A percentile compares a stretch with the other conserved stretches of the same genome.
Conservation (phyloP, 2,113 vertebrate species). For the Casuarius casuarius region DNA sequence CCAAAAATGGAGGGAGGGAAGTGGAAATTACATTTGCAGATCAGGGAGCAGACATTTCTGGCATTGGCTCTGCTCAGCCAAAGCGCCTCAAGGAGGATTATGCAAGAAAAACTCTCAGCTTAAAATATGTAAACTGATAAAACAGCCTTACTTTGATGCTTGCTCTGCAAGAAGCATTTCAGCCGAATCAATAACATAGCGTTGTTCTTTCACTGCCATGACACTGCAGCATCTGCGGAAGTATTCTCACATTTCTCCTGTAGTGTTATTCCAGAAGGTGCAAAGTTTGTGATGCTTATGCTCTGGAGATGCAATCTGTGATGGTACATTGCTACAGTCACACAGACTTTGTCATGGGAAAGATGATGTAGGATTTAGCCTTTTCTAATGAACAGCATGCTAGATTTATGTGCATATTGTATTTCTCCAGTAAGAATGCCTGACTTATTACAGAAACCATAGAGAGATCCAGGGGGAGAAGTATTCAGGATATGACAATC, state of each 20-base stretch:
- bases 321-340: not conserved
- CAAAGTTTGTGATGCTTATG: not conserved
- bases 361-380: not conserved
- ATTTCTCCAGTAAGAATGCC: slow-evolving; percentile 27
- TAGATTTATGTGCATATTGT: slow-evolving; percentile 33
- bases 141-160: slow-evolving; percentile 67
- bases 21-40: slow-evolving; percentile 45
- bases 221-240: slow-evolving; percentile 42
- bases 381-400: not conserved
- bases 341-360: not conserved
- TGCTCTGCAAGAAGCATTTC: slow-evolving; percentile 61
- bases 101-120: slow-evolving; percentile 35
- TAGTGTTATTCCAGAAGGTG: slow-evolving; percentile 32
- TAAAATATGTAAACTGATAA: slow-evolving; percentile 73
- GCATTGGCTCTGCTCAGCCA: slow-evolving; percentile 17
- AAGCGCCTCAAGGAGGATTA: slow-evolving; percentile 45
- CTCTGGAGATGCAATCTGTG: slow-evolving; percentile 4
- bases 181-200: slow-evolving; percentile 54
- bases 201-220: not conserved
- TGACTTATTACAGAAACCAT: slow-evolving; percentile 38
- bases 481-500: slow-evolving; percentile 27
- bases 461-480: slow-evolving; percentile 28
- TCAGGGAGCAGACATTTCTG: slow-evolving; percentile 38
- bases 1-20: slow-evolving; percentile 5
- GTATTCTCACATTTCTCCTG: slow-evolving; percentile 11